Percentiles rank a stretch among this genome's conserved stretches.
phyloP scores from a whole-genome alignment of 2,888 invertebrate genomes.

The Myathropa florea region DNA sequence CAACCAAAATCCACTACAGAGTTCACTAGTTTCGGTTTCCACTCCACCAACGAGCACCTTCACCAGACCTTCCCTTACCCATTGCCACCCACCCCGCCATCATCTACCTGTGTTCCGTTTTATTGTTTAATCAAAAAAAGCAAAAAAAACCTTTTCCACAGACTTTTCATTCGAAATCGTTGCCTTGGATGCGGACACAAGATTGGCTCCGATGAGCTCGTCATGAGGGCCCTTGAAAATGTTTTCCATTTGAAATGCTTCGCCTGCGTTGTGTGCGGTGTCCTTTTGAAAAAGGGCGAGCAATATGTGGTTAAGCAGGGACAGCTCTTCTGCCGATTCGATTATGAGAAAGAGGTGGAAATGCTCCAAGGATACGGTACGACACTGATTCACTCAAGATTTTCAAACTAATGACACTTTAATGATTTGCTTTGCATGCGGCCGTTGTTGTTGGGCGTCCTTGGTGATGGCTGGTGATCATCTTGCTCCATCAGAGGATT shows the following conservation, averaged over 20 bases:
- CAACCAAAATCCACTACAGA: neutral
- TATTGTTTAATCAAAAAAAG: neutral
- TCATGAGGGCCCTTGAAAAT: constrained; percentile 88
- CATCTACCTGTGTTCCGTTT: neutral
- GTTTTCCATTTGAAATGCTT: constrained; percentile 91
- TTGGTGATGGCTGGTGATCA: neutral
- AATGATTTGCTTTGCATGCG: constrained; percentile 24
- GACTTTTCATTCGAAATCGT: constrained; percentile 86
- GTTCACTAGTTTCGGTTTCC: neutral
- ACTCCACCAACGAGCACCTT: neutral
- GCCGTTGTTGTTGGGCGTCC: neutral
- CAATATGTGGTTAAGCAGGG: constrained; percentile 90
- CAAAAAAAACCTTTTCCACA: constrained; percentile 76
- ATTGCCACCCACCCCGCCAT: neutral
- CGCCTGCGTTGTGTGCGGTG: constrained; percentile 89
- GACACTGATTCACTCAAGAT: constrained; percentile 36
- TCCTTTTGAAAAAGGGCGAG: constrained; percentile 89
- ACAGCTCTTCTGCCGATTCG: constrained; percentile 89
- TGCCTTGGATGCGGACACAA: constrained; percentile 88
- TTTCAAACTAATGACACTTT: constrained; percentile 31
- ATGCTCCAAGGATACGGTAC: constrained; percentile 85
- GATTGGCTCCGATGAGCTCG: constrained; percentile 88
- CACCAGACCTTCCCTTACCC: no score
- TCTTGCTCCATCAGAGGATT: constrained; percentile 80
- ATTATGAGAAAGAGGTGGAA: constrained; percentile 90